Conservation (phyloP, 2,888 invertebrate genomes). For the Metacarcinus magister region DNA sequence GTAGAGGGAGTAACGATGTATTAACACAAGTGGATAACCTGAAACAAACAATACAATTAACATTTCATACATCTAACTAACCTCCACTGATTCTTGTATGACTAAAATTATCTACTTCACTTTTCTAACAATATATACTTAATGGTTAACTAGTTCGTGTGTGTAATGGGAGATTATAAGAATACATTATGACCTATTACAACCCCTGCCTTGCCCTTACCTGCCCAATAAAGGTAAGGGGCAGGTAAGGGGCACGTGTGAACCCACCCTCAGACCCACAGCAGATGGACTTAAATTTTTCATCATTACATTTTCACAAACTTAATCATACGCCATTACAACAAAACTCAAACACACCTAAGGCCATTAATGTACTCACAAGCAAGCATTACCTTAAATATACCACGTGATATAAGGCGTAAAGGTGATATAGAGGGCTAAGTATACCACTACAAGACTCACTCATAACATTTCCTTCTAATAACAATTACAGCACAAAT, state of each 20-base stretch:
- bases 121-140: neutral
- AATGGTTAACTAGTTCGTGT: neutral
- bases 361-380: neutral
- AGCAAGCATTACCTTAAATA: neutral
- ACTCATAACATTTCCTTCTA: neutral
- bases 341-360: neutral
- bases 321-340: neutral
- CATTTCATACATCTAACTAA: neutral
- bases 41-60: conserved; percentile 83
- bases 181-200: neutral
- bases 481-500: neutral
- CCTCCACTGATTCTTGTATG: neutral
- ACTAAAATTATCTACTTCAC: neutral
- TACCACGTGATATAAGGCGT: neutral
- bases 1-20: conserved; percentile 88
- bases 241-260: neutral
- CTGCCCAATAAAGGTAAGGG: too few relatives aligned
- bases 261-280: neutral
- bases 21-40: conserved; percentile 91
- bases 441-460: neutral
- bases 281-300: neutral
- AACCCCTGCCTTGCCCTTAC: neutral
- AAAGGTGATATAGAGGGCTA: neutral
- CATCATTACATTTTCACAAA: neutral
- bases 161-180: neutral